A percentile compares a stretch with the other conserved stretches of the same genome.
Conservation (phyloP, 2,797 vertebrate species). For the Catharus ustulatus region DNA sequence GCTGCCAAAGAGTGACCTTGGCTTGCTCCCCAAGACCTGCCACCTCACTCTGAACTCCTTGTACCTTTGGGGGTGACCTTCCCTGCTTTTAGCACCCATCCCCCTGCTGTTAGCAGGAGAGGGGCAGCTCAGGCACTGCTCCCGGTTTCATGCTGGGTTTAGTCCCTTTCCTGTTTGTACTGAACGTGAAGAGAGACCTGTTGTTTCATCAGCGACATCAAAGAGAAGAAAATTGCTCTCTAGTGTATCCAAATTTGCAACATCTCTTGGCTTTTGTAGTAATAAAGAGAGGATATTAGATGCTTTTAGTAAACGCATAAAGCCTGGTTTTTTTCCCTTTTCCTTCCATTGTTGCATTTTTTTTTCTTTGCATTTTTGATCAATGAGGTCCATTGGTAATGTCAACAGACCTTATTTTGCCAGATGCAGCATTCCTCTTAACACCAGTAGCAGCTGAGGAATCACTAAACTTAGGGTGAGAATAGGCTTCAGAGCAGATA, state of each 20-base stretch:
- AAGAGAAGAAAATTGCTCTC: conserved; percentile 20
- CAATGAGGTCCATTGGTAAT: neutral
- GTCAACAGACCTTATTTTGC: neutral
- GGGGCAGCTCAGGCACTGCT: neutral
- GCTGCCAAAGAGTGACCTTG: neutral
- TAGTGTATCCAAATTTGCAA: neutral
- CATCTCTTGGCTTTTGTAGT: conserved; percentile 1
- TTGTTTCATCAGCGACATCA: conserved; percentile 3
- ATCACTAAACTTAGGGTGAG: neutral
- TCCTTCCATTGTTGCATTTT: neutral
- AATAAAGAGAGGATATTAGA: neutral
- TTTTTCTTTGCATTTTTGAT: neutral
- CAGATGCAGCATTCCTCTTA: neutral
- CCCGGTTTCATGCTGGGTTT: neutral
- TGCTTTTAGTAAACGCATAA: conserved; percentile 10
- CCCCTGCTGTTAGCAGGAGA: neutral
- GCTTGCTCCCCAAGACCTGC: neutral
- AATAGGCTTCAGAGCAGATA: neutral
- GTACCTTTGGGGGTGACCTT: neutral
- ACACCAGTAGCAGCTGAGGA: neutral
- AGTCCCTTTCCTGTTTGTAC: neutral
- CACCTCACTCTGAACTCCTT: neutral
- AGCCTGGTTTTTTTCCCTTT: conserved; percentile 31
- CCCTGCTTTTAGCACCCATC: neutral
- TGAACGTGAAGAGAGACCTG: neutral